Base-by-base conservation (phyloP, 2,113 vertebrate species). In the Tautogolabrus adspersus region DNA sequence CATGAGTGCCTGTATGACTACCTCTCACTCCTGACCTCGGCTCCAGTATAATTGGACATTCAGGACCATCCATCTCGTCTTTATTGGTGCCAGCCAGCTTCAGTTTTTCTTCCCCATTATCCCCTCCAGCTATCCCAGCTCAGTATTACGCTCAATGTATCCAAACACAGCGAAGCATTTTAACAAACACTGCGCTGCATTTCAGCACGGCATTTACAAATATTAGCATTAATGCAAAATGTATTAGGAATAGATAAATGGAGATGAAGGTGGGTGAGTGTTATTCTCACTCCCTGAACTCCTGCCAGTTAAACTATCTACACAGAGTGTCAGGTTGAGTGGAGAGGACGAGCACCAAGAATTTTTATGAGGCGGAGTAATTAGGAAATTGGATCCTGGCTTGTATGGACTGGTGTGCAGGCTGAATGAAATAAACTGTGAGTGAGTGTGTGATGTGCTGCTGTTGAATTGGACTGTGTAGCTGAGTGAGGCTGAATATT, bases 141-240 rank as follows among this genome's bases (percentile, higher is more conserved):
- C 79, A 84, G 84, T 82, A 42, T 75, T 77, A 58, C 42, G 21
- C 71, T 67, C 44, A 0, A 38, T 69, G 81, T 79, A 71, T 85
- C 72, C 63, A 59, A 72, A 90, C 87, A 80, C 85, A 87, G 71
- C 26, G 30, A 73, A 75, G 49, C 6, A 65, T 85, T 86, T 71
- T 67, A 71, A 72, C 68, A 84, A 90, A 86, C 72, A 55, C 34
- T 0, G 40, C 44, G 34, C 79, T 73, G 66, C 85, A 87, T 88
- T 92, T 83, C 73, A 76, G 66, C 59, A 57, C 23, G 15, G 71
- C 51, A 81, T 91, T 93, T 91, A 89, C 87, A 91, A 91, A 92
- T 88, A 92, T 92, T 88, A 87, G 74, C 87, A 90, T 91, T 91
- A 83, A 89, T 90, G 66, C 77, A 85, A 90, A 90, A 81, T 80